Evolutionary conservation across 30 jellyfish, hydroid and myxozoan genomes (phyloP), one percentile per base, ranked within the genome.

Genomic region (Rhopilema esculentum): DNA sequence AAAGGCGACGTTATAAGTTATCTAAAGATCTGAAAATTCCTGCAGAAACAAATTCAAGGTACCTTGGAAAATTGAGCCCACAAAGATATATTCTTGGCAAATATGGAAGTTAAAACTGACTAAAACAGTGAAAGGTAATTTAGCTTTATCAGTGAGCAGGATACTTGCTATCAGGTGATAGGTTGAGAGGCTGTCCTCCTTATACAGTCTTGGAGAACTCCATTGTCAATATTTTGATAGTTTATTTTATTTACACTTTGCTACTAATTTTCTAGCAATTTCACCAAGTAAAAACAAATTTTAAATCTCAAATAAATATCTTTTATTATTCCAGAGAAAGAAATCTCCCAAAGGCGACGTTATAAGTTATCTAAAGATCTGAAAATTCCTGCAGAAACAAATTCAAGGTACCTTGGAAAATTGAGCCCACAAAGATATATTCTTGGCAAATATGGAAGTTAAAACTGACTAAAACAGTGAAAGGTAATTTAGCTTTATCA

Each of bases 381-480:
- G 31, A 49, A 64, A 1, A 22, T 29, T 15, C 50, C 81, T 16
- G 69, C 90, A 1, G 90, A 77, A 0, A 75, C 70, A 21, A 87
- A 87, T 48, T 48, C 90, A 23, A 67, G 30, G 53, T 87, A 77
- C 29, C 52, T 87, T 51, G 96, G 90, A n/a, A 87, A 77, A 25
- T 79, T 40, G 80, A 61, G 67, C 33, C 96, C 96, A 65, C 78
- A 77, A 89, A 78, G 96, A 87, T 87, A 66, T 64, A 62, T 67
- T 7, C 67, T 87, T 19, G 90, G 96, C 16, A 68, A 50, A 62
- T 87, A 77, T 51, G 83, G 66, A 68, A 23, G 70, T 51, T 57
- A 48, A 12, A 71, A 28, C 57, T 40, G 52, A 82, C 29, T 23
- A 50, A 84, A 33, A 53, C 18, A n/a, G 69, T 66, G n/a, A 26